Percentiles rank a stretch among this genome's conserved stretches.
Conservation (phyloP, 2,888 invertebrate genomes). For the Chironomus tentans region DNA sequence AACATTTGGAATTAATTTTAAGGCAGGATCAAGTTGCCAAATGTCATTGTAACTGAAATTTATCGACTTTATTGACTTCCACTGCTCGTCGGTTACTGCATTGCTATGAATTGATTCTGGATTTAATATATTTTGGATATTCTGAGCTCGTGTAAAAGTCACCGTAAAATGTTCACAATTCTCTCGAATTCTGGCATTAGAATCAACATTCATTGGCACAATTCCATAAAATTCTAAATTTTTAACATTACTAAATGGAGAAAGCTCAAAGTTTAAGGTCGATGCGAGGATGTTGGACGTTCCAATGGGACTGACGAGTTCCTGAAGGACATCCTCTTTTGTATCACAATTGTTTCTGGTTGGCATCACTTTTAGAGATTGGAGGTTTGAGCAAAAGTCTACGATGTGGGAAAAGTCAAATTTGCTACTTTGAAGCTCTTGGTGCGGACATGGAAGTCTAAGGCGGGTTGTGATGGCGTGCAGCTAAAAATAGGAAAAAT, state of each 20-base stretch:
- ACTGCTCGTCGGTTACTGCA: conserved; percentile 34
- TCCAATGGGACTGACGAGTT: conserved; percentile 46
- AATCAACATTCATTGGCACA: conserved; percentile 11
- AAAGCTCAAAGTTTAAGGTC: conserved; percentile 67
- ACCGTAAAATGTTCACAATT: conserved; percentile 46
- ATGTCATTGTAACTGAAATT: conserved; percentile 75
- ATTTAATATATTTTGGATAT: conserved; percentile 68
- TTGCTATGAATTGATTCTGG: conserved; percentile 41
- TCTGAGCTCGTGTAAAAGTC: conserved; percentile 54
- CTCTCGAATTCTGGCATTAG: conserved; percentile 53
- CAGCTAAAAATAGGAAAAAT: conserved; percentile 51
- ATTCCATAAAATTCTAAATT: conserved; percentile 60
- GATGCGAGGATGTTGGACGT: conserved; percentile 80
- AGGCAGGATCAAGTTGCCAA: conserved; percentile 66
- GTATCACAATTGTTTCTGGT: not conserved
- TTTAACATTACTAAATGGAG: conserved; percentile 71
- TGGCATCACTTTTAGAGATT: conserved; percentile 50
- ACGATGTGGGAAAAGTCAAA: conserved; percentile 86
- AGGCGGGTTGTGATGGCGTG: conserved; percentile 84
- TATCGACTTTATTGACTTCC: conserved; percentile 59
- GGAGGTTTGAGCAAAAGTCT: conserved; percentile 75
- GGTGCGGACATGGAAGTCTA: conserved; percentile 73
- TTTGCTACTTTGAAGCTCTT: conserved; percentile 66
- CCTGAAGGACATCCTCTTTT: conserved; percentile 5
- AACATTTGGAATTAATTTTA: conserved; percentile 64